Conservation (phyloP, 2,113 vertebrate genomes). For the Stercorarius parasiticus region DNA sequence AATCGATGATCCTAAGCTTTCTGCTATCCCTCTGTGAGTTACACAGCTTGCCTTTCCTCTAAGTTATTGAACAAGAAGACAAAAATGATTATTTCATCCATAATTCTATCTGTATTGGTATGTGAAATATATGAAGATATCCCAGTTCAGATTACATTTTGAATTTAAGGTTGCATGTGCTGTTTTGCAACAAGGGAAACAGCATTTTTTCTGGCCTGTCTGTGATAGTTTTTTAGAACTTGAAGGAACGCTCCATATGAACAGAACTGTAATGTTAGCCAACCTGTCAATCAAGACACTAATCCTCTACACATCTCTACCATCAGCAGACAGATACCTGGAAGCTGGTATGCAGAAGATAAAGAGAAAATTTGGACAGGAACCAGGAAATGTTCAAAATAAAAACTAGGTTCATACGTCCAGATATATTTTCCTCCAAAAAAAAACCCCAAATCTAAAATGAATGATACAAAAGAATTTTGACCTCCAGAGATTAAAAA, state of each 20-base stretch:
- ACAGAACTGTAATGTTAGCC: conserved; percentile 77
- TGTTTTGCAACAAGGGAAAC: conserved; percentile 44
- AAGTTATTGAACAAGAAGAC: not conserved
- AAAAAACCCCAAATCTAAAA: not conserved
- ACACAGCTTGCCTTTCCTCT: not conserved
- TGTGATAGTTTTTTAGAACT: conserved; percentile 49
- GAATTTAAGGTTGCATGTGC: conserved; percentile 46
- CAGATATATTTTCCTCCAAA: not conserved
- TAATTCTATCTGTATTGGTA: not conserved
- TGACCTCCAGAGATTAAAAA: not conserved
- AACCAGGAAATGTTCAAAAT: conserved; percentile 53
- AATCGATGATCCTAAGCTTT: not conserved
- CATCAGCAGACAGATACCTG: conserved; percentile 79
- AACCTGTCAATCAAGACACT: conserved; percentile 82
- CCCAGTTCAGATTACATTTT: conserved; percentile 23
- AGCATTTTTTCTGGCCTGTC: conserved; percentile 45
- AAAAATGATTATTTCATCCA: conserved; percentile 1
- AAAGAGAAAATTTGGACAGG: conserved; percentile 70
- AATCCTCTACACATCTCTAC: conserved; percentile 81
- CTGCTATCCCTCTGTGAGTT: not conserved
- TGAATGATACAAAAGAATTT: not conserved
- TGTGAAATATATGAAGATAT: conserved; percentile 8
- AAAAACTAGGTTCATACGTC: conserved; percentile 18
- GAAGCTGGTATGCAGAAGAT: conserved; percentile 78
- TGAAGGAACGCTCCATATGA: conserved; percentile 73